These are phyloP conservation scores for Cyclargus thomasi DNA, from an alignment of 1,140 invertebrate species.

Conservation along the genomic window DNA sequence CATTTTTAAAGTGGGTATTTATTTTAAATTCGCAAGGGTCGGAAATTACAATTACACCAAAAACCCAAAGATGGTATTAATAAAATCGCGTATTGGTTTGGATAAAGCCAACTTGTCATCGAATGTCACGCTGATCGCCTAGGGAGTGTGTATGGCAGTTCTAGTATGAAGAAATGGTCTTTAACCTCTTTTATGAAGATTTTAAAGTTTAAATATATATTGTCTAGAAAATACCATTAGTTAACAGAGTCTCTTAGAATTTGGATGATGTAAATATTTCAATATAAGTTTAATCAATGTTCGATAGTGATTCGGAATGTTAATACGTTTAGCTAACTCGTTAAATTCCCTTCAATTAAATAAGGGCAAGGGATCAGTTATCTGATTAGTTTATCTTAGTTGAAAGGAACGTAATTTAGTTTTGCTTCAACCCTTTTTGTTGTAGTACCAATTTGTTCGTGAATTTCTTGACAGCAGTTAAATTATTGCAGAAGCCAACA, in stretches of 20 bases:
- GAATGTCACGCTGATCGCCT: no score
- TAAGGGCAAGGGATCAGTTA: background rate
- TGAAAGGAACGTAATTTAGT: background rate
- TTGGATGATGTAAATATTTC: background rate
- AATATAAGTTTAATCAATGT: background rate
- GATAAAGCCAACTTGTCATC: no score
- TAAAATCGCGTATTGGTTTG: no score
- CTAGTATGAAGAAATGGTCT: no score
- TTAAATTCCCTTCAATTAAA: background rate
- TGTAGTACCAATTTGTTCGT: background rate
- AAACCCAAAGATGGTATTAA: no score
- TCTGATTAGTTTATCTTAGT: background rate
- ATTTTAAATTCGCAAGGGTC: no score
- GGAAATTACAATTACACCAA: no score
- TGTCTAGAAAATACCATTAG: slow-evolving; percentile 9
- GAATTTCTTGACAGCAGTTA: no score
- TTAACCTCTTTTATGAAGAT: no score
- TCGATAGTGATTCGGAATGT: background rate
- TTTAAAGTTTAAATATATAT: background rate
- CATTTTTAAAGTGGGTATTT: no score
- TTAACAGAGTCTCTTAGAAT: background rate
- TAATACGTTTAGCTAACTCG: background rate
- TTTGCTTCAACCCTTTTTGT: background rate
- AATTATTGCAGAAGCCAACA: no score
- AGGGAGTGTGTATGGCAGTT: no score